These are phyloP conservation scores for Centropyge bicolor DNA, from an alignment of 2,797 vertebrate species.

Conservation along the genomic window DNA sequence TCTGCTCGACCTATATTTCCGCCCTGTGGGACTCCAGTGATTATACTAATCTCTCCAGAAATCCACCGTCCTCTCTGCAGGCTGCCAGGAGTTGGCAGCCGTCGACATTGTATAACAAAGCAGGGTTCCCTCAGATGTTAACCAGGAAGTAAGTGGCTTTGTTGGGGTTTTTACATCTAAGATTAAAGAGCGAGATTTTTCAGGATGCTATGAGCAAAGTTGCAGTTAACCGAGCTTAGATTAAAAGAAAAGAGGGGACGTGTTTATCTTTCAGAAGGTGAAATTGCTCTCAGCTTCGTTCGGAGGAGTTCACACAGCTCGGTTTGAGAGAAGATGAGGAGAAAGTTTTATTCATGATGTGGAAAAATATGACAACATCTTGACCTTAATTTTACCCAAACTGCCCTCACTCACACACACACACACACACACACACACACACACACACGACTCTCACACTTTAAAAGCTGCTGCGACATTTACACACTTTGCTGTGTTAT, in stretches of 20 bases:
- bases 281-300: constrained; percentile 12
- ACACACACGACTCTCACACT: background rate
- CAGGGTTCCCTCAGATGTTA: constrained; percentile 58
- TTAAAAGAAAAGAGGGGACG: background rate
- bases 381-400: constrained; percentile 31
- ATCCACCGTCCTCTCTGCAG: constrained; percentile 63
- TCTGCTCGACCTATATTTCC: constrained; percentile 69
- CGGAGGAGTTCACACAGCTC: background rate
- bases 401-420: background rate
- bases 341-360: constrained; percentile 11
- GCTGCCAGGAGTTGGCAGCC: constrained; percentile 67
- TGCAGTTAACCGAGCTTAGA: constrained; percentile 7
- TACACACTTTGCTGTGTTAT: constrained; percentile 16
- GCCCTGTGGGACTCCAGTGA: constrained; percentile 69
- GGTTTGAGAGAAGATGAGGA: constrained; percentile 25
- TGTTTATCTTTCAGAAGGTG: constrained; percentile 9
- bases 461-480: background rate
- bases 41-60: constrained; percentile 77
- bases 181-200: constrained; percentile 47
- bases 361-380: constrained; percentile 24
- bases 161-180: constrained; percentile 36
- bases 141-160: constrained; percentile 55
- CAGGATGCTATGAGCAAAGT: constrained; percentile 11
- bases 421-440: constrained; percentile 1
- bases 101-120: constrained; percentile 63